A percentile compares a stretch with the other conserved stretches of the same genome.
Conservation (phyloP, 2,888 invertebrate genomes). For the Epiblema foenella region DNA sequence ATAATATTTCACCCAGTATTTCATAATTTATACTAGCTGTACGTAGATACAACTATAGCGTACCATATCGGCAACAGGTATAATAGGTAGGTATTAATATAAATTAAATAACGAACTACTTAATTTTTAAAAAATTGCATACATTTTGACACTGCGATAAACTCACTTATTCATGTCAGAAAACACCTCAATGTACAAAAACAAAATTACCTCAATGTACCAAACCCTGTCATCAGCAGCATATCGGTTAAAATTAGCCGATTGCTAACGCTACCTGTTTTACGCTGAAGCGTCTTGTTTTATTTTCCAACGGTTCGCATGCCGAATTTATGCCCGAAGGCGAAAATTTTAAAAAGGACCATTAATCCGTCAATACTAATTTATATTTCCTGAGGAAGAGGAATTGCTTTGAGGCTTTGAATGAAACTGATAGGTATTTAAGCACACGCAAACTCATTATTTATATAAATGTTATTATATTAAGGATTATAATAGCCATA, state of each 20-base stretch:
- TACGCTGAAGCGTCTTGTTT: constrained; percentile 77
- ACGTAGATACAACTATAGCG: no score
- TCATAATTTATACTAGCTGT: no score
- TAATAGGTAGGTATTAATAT: no score
- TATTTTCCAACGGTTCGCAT: constrained; percentile 66
- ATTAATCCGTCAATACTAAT: constrained; percentile 40
- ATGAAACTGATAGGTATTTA: background rate
- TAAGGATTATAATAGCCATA: background rate
- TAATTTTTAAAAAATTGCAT: no score
- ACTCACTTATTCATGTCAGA: background rate
- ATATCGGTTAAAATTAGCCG: constrained; percentile 66
- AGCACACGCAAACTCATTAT: constrained; percentile 5
- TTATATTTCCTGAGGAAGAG: constrained; percentile 38
- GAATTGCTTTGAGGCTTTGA: constrained; percentile 25
- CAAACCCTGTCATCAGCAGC: constrained; percentile 53
- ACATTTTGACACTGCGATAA: no score
- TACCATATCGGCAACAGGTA: no score
- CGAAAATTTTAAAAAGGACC: constrained; percentile 39
- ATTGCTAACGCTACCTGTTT: constrained; percentile 78
- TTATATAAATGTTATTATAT: background rate
- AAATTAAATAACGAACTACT: no score
- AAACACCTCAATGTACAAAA: background rate
- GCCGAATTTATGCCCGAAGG: constrained; percentile 56
- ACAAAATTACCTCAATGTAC: constrained; percentile 55
- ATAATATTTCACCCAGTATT: no score